Base-by-base conservation (phyloP, 2,888 invertebrate genomes). In the Smittia aterrima region DNA sequence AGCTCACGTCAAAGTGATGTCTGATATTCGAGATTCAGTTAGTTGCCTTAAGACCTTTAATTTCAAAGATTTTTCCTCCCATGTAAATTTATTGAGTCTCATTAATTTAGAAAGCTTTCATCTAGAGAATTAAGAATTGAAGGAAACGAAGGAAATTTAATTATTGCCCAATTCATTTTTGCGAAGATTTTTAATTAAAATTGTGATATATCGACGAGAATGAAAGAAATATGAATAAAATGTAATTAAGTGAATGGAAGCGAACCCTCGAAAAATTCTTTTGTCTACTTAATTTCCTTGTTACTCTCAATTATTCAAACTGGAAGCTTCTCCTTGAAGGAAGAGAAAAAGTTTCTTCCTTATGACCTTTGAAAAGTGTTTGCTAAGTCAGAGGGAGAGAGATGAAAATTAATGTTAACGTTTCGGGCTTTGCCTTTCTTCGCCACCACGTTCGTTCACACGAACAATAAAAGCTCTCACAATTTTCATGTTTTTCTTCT, bases 1-100 rank as follows among this genome's bases (percentile, higher is more conserved):
- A 83, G 83, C 77, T 82, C 83, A 76, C 83, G 83, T 75, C 83
- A 83, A 77, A 83, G 83, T 77, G 83, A 83, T 77, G 83, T 83
- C 27, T 74, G 66, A 74, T 62, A 72, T 40, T 54, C 16, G 72
- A 72, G 62, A 72, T 62, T 72, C 62, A 72, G 27, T 72, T 62
- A 72, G 72, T 72, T 72, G 72, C 62, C 72, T 72, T 72, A 72
- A 72, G 32, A 54, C 24, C 18, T 66, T 66, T 66, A 11, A 20
- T 66, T 66, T 66, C 18, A 47, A 47, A 16, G 66, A 66, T 66
- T n/a, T 58, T 58, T 66, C 22, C 32, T 22, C 58, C 58, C 58
- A 58, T 47, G 47, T 47, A 47, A 47, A 47, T 47, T 47, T 6
- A 47, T 47, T 4, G 47, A 47, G 47, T 47, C 47, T 47, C 47